A percentile compares a stretch with the other conserved stretches of the same genome.
Conservation (phyloP, 1,140 invertebrate genomes). For the Drosophila pruinosa region DNA sequence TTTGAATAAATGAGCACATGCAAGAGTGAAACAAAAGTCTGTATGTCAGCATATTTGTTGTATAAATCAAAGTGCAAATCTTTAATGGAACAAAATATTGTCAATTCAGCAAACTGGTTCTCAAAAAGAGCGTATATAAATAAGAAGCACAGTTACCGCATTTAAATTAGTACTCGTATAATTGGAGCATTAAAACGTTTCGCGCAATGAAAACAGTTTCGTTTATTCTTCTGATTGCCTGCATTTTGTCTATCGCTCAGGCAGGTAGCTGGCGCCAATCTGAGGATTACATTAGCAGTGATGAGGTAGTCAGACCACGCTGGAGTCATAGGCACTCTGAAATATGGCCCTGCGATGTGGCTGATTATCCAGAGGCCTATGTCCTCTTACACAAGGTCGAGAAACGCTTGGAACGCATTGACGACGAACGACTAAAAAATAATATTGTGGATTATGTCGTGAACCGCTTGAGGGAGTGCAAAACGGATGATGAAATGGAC, state of each 20-base stretch:
- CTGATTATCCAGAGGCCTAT: conserved; percentile 36
- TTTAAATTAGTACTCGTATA: neutral
- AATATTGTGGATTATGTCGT: conserved; percentile 36
- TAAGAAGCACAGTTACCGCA: neutral
- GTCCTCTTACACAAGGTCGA: conserved; percentile 60
- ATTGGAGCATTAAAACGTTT: neutral
- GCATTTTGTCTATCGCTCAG: conserved; percentile 14
- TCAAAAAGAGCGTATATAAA: too few species aligned
- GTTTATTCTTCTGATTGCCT: conserved; percentile 23
- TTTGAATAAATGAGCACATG: conserved; percentile 4
- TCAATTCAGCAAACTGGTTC: conserved; percentile 7
- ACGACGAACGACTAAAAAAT: neutral
- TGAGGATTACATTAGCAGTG: conserved; percentile 5
- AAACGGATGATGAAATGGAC: conserved; percentile 35
- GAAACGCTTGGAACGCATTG: conserved; percentile 42
- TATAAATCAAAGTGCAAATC: conserved; percentile 11
- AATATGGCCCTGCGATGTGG: conserved; percentile 54
- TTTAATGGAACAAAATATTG: neutral
- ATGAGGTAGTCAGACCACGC: conserved; percentile 4
- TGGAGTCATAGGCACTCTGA: conserved; percentile 34
- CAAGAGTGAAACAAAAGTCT: neutral
- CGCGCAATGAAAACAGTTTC: conserved; percentile 30
- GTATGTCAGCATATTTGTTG: neutral
- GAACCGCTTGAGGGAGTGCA: conserved; percentile 38
- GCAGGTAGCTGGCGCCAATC: conserved; percentile 18